Evolutionary conservation across 1,140 invertebrate genomes (phyloP), one percentile per base, ranked within the genome.

Genomic region (Zelostemma sp.): DNA sequence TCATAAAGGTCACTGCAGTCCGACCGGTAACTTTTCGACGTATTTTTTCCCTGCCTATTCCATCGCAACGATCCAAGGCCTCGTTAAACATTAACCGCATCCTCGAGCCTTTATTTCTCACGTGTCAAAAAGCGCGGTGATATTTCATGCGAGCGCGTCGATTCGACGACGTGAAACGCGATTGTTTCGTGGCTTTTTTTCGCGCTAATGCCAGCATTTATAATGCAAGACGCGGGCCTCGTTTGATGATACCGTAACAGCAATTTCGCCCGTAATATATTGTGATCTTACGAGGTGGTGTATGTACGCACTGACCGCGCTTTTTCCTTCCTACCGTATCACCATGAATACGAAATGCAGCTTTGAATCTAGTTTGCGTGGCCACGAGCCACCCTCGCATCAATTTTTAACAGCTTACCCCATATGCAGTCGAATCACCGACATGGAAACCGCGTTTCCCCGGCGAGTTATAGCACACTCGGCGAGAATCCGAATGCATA

Each of bases 271-370:
- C 48, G 62, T 72, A 73, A 74, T 80, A 77, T 76, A 80, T 77
- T 75, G 67, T 77, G 75, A 78, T 77, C 75, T 63, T 46, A 69
- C 38, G 18, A 54, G 55, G 47, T 25, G 64, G 55, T 15, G 49
- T 70, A 59, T 63, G 62, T 62, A 70, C 70, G 60, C 66, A 58
- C 56, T 57, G 66, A 63, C 63, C 59, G 69, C 58, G 66, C 11
- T 60, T 65, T 53, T 66, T 54, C 59, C 64, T 67, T 66, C 50
- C 33, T 48, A 66, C 58, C 63, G 65, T 55, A 66, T 69, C 74
- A 81, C 71, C 78, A 86, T 86, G 84, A 86, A 86, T 86, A 85
- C 84, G 33, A 82, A 72, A 86, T 85, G 82, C 59, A 71, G 73
- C 75, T 82, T 79, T 80, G 80, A 84, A 84, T 85, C 82, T 81